These are phyloP conservation scores for Zosterops hypoxanthus DNA, from an alignment of 2,113 vertebrate genomes.

Conservation along the genomic window DNA sequence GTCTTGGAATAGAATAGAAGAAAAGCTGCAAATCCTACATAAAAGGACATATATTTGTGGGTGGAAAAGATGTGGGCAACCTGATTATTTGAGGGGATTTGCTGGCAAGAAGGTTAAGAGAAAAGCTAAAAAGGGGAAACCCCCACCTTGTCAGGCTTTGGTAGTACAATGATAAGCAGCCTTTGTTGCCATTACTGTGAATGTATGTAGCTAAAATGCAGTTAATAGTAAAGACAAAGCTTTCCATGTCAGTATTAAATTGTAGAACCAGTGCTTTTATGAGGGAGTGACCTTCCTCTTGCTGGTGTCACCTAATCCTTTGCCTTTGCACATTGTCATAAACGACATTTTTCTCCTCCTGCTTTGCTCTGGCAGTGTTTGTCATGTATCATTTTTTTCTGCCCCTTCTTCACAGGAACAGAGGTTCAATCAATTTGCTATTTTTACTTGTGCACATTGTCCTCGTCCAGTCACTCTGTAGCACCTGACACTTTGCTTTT, in stretches of 20 bases:
- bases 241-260: background rate
- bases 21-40: background rate
- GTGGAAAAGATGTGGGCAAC: background rate
- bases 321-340: background rate
- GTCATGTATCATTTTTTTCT: background rate
- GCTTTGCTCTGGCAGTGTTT: background rate
- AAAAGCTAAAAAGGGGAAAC: background rate
- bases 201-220: background rate
- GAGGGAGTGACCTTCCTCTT: accelerated
- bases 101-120: background rate
- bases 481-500: slow-evolving; percentile 69
- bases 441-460: background rate
- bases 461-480: background rate
- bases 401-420: background rate
- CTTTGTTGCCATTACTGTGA: background rate
- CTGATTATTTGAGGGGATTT: background rate
- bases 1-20: background rate
- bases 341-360: background rate
- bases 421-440: background rate
- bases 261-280: background rate
- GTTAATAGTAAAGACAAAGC: background rate
- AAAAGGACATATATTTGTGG: background rate
- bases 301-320: background rate
- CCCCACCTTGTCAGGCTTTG: background rate
- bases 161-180: background rate